A percentile compares a stretch with the other conserved stretches of the same genome.
These are phyloP conservation scores for Pluvianellus socialis DNA, from an alignment of 2,113 vertebrate species.

Conservation along the genomic window DNA sequence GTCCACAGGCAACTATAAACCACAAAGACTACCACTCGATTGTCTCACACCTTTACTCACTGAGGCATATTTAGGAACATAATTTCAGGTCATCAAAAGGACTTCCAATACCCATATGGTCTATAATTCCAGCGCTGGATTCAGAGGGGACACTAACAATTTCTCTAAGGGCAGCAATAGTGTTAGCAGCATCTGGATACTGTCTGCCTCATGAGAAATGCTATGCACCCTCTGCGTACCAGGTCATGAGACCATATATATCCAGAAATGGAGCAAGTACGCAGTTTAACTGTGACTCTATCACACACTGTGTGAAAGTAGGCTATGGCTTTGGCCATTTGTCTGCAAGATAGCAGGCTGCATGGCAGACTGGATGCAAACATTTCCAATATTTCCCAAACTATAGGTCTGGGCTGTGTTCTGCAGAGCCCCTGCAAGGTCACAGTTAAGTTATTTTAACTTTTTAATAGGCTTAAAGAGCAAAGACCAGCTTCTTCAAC, in stretches of 20 bases:
- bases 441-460: neutral
- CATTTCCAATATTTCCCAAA: neutral
- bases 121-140: neutral
- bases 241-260: neutral
- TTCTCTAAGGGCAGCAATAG: neutral
- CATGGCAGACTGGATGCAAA: neutral
- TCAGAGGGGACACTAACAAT: neutral
- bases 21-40: neutral
- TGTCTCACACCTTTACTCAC: neutral
- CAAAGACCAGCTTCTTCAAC: neutral
- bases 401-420: neutral
- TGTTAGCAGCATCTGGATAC: neutral
- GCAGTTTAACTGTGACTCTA: neutral
- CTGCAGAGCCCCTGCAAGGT: neutral
- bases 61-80: neutral
- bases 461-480: neutral
- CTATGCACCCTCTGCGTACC: neutral
- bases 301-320: neutral
- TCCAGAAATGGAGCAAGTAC: neutral
- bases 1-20: neutral
- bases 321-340: neutral
- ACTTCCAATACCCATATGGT: neutral
- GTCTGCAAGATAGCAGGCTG: neutral
- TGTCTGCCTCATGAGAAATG: neutral
- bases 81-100: neutral